phyloP scores from a whole-genome alignment of 1,140 invertebrate species.

The Phymorhynchus buccinoides region DNA sequence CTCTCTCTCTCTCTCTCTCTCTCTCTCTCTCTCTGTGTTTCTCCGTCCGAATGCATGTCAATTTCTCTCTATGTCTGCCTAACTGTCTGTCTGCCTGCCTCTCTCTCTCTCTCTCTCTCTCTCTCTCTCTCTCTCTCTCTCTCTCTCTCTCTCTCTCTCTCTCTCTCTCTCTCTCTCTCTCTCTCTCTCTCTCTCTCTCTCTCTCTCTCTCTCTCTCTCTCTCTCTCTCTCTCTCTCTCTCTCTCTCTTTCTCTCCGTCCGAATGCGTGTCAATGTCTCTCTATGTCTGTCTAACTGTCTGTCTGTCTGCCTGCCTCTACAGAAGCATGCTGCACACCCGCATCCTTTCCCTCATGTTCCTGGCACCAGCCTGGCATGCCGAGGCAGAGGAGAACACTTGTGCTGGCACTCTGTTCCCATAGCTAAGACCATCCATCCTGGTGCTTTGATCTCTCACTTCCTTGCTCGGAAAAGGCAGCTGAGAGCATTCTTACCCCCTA shows the following conservation, averaged over 20 bases:
- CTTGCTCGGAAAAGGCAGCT: too few species aligned
- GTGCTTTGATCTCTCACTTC: too few species aligned
- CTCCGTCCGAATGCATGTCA: too few species aligned
- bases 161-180: background rate
- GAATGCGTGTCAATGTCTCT: too few species aligned
- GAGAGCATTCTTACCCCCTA: too few species aligned
- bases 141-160: conserved; percentile 7
- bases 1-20: too few species aligned
- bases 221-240: conserved; percentile 26
- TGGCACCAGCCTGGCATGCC: background rate
- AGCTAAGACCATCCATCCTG: too few species aligned
- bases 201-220: conserved; percentile 20
- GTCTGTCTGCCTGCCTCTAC: background rate
- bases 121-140: conserved; percentile 28
- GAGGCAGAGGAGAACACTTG: too few species aligned
- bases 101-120: background rate
- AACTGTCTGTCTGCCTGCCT: background rate
- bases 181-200: background rate
- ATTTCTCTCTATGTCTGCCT: background rate
- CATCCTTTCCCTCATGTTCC: background rate
- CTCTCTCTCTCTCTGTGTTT: background rate
- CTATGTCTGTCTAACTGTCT: too few species aligned
- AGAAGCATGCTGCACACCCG: too few species aligned
- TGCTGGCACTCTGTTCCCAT: too few species aligned
- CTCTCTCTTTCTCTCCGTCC: background rate